These are phyloP conservation scores for Thereuonema tuberculata DNA, from an alignment of 1,140 invertebrate species.

Conservation along the genomic window DNA sequence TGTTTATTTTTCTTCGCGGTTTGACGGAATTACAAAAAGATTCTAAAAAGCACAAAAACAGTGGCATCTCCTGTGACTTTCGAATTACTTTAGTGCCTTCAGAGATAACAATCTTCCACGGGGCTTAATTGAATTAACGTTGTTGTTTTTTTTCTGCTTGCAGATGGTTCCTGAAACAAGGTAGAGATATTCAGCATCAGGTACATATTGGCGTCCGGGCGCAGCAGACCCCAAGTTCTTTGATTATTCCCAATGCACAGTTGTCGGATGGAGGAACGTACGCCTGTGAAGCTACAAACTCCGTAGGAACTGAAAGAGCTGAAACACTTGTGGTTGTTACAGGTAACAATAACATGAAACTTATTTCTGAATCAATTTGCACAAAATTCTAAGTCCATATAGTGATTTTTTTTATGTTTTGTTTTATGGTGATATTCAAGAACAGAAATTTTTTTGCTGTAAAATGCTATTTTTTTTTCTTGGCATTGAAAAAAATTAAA, in stretches of 20 bases:
- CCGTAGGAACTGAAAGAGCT: neutral
- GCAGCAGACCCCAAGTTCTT: constrained; percentile 1
- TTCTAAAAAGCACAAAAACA: no score
- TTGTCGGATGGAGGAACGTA: constrained; percentile 8
- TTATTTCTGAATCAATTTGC: neutral
- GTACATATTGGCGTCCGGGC: constrained; percentile 2
- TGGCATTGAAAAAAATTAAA: no score
- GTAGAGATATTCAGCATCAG: neutral
- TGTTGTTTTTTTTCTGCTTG: no score
- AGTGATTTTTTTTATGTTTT: neutral
- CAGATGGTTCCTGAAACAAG: neutral
- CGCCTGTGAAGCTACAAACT: constrained; percentile 4
- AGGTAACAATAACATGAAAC: constrained; percentile 1
- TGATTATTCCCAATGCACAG: neutral
- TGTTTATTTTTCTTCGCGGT: no score
- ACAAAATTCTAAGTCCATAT: neutral
- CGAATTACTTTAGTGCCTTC: no score
- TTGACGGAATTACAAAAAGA: no score
- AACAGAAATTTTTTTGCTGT: no score
- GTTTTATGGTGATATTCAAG: no score
- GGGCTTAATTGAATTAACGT: no score
- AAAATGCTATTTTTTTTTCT: neutral
- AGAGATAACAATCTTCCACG: no score
- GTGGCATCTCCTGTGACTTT: no score
- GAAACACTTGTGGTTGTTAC: constrained; percentile 4